Base-by-base conservation (phyloP, 1,140 invertebrate species). In the Cotesia glomerata region DNA sequence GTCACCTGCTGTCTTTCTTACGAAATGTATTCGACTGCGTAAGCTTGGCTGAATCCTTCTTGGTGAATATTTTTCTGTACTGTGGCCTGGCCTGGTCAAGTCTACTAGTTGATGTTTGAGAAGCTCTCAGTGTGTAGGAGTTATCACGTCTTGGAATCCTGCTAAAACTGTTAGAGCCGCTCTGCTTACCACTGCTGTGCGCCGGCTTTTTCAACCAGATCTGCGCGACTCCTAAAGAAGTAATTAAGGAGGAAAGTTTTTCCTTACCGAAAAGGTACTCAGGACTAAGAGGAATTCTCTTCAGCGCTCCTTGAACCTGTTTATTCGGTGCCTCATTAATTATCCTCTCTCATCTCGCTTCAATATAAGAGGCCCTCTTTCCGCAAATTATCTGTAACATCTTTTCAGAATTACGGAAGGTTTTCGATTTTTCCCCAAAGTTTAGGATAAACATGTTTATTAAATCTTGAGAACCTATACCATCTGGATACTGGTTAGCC, bases 321-420 rank as follows among this genome's bases (percentile, higher is more conserved):
- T 71, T 74, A 64, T 77, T 79, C 18, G 61, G 68, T 16, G 76
- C 11, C 14, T 76, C 72, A 2, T 26, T 13, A 4, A 81, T 51
- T 11, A 81, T 35, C 2, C 71, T 45, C 5, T 82, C 77, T 14
- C 82, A 56, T 67, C 81, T 71, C 4, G 18, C 34, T 16, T 83
- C 78, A 32, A 81, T 76, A 39, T 78, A 80, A 61, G 81, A 76
- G 0, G 80, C 74, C 34, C 79, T 72, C 69, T 80, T 80, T 7
- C 81, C 79, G 75, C 79, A 81, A 39, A 83, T 73, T 26, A 81
- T 71, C 52, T 80, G 81, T 36, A 80, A 68, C 13, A 72, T 75
- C 5, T 52, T 69, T 13, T 82, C 78, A 52, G 16, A 71, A 14
- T 74, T 75, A 18, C 69, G 73, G 4, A 67, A 54, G 5, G 71